Percentiles rank a stretch among this genome's conserved stretches.
Evolutionary conservation across 1,140 invertebrate genomes (phyloP).

Genomic region (Neodiprion pinetum): DNA sequence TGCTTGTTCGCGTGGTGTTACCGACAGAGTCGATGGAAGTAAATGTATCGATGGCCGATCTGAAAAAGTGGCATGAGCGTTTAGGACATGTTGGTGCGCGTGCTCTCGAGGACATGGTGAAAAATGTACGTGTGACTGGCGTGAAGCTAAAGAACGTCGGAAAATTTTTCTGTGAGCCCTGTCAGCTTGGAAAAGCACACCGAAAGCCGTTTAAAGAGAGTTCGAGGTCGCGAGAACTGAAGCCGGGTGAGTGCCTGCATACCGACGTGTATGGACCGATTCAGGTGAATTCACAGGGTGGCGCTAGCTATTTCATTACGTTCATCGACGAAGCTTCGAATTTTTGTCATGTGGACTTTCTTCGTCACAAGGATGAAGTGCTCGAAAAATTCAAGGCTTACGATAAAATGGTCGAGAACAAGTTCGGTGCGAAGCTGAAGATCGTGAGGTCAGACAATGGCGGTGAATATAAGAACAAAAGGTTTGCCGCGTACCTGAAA

Average conservation of each 20-base stretch:
- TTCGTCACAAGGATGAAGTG: constrained; percentile 54
- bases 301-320: constrained; percentile 51
- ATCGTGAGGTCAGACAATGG: constrained; percentile 55
- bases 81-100: constrained; percentile 25
- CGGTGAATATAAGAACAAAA: constrained; percentile 47
- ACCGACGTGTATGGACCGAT: constrained; percentile 58
- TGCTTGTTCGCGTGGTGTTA: no score
- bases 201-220: constrained; percentile 31
- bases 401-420: constrained; percentile 42
- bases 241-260: constrained; percentile 43
- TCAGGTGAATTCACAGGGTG: constrained; percentile 44
- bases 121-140: constrained; percentile 30
- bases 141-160: constrained; percentile 35
- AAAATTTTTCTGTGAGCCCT: constrained; percentile 36
- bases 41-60: constrained; percentile 10
- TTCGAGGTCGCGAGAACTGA: constrained; percentile 15
- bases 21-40: constrained; percentile 5
- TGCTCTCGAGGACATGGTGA: constrained; percentile 21
- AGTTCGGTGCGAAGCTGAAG: constrained; percentile 41
- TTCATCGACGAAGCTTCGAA: constrained; percentile 58
- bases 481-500: constrained; percentile 43
- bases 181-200: constrained; percentile 40
- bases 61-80: constrained; percentile 28
- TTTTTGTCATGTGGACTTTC: constrained; percentile 50
- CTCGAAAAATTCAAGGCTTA: constrained; percentile 48